phyloP scores from a whole-genome alignment of 2,888 invertebrate genomes.

The Gasteruption jaculator region DNA sequence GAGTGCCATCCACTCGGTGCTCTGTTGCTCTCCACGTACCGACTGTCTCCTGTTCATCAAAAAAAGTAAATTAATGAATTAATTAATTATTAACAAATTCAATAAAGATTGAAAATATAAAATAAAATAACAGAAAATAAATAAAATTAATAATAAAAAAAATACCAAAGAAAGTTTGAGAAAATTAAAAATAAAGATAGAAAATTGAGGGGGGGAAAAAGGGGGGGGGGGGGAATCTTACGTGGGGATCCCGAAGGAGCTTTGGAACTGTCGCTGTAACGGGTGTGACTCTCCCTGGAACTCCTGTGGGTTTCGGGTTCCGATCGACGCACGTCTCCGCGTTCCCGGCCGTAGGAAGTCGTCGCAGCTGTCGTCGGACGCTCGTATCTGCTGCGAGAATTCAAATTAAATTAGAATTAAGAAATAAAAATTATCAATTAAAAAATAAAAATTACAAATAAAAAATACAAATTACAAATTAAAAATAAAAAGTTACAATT shows the following conservation, averaged over 20 bases:
- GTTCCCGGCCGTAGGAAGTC: conserved; percentile 40
- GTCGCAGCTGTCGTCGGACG: conserved; percentile 34
- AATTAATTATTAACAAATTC: conserved; percentile 14
- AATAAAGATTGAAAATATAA: background rate
- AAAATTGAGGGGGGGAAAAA: conserved; percentile 8
- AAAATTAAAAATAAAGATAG: conserved; percentile 6
- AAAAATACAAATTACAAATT: conserved; percentile 6
- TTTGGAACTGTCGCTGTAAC: conserved; percentile 46
- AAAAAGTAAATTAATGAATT: conserved; percentile 16
- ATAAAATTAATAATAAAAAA: conserved; percentile 15
- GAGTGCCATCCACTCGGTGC: conserved; percentile 47
- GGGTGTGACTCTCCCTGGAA: conserved; percentile 43
- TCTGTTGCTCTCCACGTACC: conserved; percentile 46
- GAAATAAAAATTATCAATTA: conserved; percentile 6
- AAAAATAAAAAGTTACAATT: conserved; percentile 1
- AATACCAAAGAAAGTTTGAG: conserved; percentile 11
- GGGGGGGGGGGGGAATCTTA: too few relatives aligned
- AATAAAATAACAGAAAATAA: background rate
- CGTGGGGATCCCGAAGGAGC: conserved; percentile 45
- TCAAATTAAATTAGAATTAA: background rate
- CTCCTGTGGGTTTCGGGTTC: conserved; percentile 46
- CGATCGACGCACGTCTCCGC: conserved; percentile 46
- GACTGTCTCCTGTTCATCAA: conserved; percentile 40
- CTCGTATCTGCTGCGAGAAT: conserved; percentile 37
- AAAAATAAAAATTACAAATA: conserved; percentile 8